Evolutionary conservation across 2,113 vertebrate genomes (phyloP).

Genomic region (Cathartes aura): DNA sequence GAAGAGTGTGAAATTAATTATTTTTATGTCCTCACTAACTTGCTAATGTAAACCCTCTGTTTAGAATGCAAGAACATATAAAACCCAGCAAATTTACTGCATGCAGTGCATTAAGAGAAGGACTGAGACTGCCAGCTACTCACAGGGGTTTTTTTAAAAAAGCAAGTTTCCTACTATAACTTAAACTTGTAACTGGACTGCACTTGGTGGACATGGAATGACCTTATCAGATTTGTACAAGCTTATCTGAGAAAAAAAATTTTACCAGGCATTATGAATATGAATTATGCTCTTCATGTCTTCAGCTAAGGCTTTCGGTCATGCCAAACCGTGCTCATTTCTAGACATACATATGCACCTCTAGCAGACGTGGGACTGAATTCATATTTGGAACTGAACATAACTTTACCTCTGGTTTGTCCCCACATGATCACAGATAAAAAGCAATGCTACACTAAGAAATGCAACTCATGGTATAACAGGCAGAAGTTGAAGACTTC

Average conservation of each 20-base stretch:
- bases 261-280: background rate
- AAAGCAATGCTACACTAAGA: background rate
- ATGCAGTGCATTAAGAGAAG: background rate
- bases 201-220: background rate
- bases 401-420: background rate
- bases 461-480: background rate
- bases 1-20: background rate
- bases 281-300: background rate
- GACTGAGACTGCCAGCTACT: background rate
- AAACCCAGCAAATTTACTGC: background rate
- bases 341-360: background rate
- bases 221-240: background rate
- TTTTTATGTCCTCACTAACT: background rate
- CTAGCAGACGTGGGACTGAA: fast-evolving
- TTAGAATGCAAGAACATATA: background rate
- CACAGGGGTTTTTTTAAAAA: background rate
- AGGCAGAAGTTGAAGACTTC: background rate
- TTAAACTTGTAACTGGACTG: background rate
- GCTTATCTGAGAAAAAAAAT: background rate
- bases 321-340: background rate
- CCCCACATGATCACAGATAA: background rate
- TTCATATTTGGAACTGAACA: background rate
- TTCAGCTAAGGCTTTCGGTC: background rate
- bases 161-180: background rate
- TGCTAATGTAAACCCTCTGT: background rate